A percentile compares a stretch with the other conserved stretches of the same genome.
Evolutionary conservation across 1,140 invertebrate species (phyloP).

Genomic region (Cotesia vestalis): DNA sequence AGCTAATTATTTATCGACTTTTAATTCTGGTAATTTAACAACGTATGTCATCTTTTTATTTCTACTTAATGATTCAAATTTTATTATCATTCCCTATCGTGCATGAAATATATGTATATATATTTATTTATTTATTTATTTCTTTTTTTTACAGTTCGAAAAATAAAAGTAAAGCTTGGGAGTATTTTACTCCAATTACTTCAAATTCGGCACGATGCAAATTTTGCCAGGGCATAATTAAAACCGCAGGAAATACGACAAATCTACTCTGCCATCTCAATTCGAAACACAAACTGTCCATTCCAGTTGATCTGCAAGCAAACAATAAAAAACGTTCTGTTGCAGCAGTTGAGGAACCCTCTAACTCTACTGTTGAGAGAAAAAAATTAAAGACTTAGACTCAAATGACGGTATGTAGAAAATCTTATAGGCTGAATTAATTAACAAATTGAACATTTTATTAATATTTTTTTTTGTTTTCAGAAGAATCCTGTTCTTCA

Average conservation of each 20-base stretch:
- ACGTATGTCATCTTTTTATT: too few relatives aligned
- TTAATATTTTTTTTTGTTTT: slow-evolving; percentile 7
- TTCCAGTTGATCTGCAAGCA: slow-evolving; percentile 11
- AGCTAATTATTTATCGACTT: too few relatives aligned
- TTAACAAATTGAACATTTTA: neutral
- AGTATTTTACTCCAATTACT: neutral
- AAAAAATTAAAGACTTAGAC: slow-evolving; percentile 4
- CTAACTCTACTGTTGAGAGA: neutral
- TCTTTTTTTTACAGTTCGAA: slow-evolving; percentile 4
- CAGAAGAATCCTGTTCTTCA: slow-evolving; percentile 10
- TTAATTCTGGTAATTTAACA: too few relatives aligned
- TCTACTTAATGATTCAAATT: too few relatives aligned
- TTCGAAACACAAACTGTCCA: slow-evolving; percentile 12
- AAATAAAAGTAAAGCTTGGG: slow-evolving; percentile 13
- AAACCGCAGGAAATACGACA: slow-evolving; percentile 6
- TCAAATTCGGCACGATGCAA: neutral
- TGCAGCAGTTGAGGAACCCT: neutral
- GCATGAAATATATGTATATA: neutral
- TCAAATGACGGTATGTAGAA: neutral
- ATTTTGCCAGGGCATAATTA: neutral
- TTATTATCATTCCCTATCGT: too few relatives aligned
- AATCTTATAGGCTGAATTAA: neutral
- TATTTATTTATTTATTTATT: neutral
- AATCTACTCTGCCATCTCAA: neutral
- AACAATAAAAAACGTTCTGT: slow-evolving; percentile 1